Evolutionary conservation across 2,113 vertebrate species (phyloP), one percentile per base, ranked within the genome.

Genomic region (Poeciliopsis turrubarensis): DNA sequence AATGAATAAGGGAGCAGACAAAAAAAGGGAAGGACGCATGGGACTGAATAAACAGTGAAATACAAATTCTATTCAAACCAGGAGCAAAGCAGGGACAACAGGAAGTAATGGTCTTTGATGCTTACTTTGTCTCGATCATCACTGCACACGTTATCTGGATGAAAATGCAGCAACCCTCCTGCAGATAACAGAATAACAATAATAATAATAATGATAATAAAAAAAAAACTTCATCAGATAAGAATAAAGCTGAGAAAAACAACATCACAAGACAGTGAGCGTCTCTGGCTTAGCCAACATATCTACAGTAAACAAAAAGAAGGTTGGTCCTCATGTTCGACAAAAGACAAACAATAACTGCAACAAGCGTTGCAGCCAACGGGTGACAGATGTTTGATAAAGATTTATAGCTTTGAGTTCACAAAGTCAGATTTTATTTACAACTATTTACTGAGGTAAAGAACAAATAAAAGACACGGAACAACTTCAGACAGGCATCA

Each of bases 111-210:
- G 70, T 78, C 68, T 85, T 78, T 88, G 81, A 82, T 73, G 84
- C 93, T 88, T 78, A 94, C 93, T 87, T 94, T 94, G 85, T 94
- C 93, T 41, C 90, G 84, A 79, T 94, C 93, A 22, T 94, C 93
- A 0, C 70, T 87, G 82, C 84, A 93, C 34, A 92, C 80, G 82
- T 89, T 93, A 83, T 94, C 93, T 51, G 92, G 89, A 88, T 93
- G 92, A 66, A 92, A 93, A 88, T 93, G 91, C 19, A 93, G 80
- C 47, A 89, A 67, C 82, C 87, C 93, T 78, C 91, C 93, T 93
- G 86, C 65, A 89, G 81, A 77, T 70, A 79, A 79, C 54, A 88
- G 75, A 74, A 32, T n/a, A 54, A 32, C 3, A 31, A 31, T 31
- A 31, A 32, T 25, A 22, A n/a, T 11, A n/a, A 51, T n/a, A n/a